Evolutionary conservation across 2,888 invertebrate species (phyloP).

Genomic region (Nebria salina): DNA sequence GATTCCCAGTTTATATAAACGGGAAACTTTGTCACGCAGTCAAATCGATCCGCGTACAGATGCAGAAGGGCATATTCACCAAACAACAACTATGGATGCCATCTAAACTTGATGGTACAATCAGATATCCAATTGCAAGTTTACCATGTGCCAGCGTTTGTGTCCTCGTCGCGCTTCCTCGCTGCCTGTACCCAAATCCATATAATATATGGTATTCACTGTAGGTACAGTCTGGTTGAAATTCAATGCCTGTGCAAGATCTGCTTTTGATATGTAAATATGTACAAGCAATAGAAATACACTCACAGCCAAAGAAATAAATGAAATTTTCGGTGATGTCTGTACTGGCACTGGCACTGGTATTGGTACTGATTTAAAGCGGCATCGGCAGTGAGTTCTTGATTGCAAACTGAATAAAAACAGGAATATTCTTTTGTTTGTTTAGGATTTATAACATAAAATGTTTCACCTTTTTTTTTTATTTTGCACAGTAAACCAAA

Average conservation of each 20-base stretch:
- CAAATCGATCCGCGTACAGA: slow-evolving; percentile 29
- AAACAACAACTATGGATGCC: background rate
- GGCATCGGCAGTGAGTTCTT: background rate
- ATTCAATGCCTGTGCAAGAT: slow-evolving; percentile 43
- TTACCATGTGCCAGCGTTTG: slow-evolving; percentile 23
- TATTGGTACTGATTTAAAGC: background rate
- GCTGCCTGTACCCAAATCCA: slow-evolving; percentile 15
- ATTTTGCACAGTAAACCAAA: no score
- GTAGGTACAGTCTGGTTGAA: slow-evolving; percentile 37
- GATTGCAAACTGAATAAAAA: background rate
- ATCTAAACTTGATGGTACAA: slow-evolving; percentile 12
- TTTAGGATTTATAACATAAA: no score
- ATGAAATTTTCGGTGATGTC: background rate
- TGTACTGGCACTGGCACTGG: background rate
- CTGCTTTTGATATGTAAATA: slow-evolving; percentile 46
- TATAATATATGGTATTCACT: slow-evolving; percentile 14
- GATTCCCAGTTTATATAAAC: slow-evolving; percentile 19
- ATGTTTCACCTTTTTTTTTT: no score
- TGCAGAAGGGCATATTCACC: background rate
- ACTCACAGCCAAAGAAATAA: background rate
- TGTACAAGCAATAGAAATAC: background rate
- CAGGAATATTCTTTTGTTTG: background rate
- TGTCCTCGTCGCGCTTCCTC: background rate
- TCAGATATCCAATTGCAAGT: slow-evolving; percentile 45
- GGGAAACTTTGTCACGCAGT: background rate